Conservation (phyloP, 2,113 vertebrate species). For the Crypturellus undulatus region DNA sequence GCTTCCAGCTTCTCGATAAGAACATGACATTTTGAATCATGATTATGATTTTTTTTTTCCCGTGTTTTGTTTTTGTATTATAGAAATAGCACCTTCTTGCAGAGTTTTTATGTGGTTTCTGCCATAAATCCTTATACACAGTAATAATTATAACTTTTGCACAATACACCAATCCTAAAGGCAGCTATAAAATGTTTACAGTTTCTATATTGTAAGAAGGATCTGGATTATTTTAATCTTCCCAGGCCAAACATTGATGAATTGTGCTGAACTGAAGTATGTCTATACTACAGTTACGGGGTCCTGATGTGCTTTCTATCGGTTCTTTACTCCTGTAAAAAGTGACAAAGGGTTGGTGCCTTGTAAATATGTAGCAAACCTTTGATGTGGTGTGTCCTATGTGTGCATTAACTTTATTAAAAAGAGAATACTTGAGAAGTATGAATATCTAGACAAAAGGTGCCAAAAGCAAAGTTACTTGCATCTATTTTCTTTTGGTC, state of each 20-base stretch:
- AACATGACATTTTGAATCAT: constrained; percentile 74
- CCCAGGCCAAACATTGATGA: constrained; percentile 80
- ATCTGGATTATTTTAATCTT: constrained; percentile 83
- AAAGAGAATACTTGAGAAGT: constrained; percentile 82
- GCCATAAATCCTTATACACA: constrained; percentile 83
- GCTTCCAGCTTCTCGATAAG: constrained; percentile 77
- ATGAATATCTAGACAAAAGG: constrained; percentile 81
- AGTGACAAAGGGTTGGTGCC: constrained; percentile 85
- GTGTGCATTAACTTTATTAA: constrained; percentile 85
- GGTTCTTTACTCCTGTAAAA: constrained; percentile 78
- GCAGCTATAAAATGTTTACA: constrained; percentile 96
- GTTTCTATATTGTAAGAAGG: constrained; percentile 83
- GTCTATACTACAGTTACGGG: constrained; percentile 76
- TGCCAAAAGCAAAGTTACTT: constrained; percentile 84
- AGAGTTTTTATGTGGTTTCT: constrained; percentile 84
- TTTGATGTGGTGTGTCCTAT: constrained; percentile 81
- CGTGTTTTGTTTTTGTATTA: constrained; percentile 79
- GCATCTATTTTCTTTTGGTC: constrained; percentile 80
- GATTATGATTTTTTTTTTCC: constrained; percentile 64
- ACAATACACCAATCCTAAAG: constrained; percentile 92
- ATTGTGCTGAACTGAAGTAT: constrained; percentile 82
- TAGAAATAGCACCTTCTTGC: constrained; percentile 84
- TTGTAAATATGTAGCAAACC: constrained; percentile 87
- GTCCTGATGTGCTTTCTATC: constrained; percentile 76
- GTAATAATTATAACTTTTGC: constrained; percentile 91